Evolutionary conservation across 2,113 vertebrate species (phyloP).

Genomic region (Rhabdornis inornatus): DNA sequence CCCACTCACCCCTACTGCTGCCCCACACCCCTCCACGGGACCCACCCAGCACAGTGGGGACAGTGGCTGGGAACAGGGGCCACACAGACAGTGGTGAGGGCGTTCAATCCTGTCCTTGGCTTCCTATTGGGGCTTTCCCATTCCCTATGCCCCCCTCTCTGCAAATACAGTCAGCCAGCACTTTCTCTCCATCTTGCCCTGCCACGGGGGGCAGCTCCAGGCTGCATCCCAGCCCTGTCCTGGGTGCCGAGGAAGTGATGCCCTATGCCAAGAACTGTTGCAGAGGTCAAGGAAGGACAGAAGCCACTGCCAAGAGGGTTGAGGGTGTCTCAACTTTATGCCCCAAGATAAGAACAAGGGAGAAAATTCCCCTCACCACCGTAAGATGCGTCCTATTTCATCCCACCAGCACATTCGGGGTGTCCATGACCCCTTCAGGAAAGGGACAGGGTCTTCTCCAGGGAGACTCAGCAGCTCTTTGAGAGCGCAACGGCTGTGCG

Average conservation of each 20-base stretch:
- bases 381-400: background rate
- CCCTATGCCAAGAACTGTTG: background rate
- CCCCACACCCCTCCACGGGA: background rate
- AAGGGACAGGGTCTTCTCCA: background rate
- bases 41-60: background rate
- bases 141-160: background rate
- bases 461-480: background rate
- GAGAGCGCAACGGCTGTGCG: background rate
- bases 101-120: rapidly evolving
- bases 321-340: background rate
- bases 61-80: background rate
- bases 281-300: background rate
- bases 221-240: background rate
- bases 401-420: background rate
- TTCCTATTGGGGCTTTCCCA: background rate
- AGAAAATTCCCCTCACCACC: background rate
- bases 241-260: background rate
- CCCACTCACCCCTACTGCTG: background rate
- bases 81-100: background rate
- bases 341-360: background rate
- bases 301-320: background rate
- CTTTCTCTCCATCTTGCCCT: background rate
- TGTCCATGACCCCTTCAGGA: background rate
- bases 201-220: rapidly evolving
- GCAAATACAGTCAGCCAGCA: background rate